A percentile compares a stretch with the other conserved stretches of the same genome.
phyloP scores from a whole-genome alignment of 2,888 invertebrate genomes.

The Agrilus cyanescens region DNA sequence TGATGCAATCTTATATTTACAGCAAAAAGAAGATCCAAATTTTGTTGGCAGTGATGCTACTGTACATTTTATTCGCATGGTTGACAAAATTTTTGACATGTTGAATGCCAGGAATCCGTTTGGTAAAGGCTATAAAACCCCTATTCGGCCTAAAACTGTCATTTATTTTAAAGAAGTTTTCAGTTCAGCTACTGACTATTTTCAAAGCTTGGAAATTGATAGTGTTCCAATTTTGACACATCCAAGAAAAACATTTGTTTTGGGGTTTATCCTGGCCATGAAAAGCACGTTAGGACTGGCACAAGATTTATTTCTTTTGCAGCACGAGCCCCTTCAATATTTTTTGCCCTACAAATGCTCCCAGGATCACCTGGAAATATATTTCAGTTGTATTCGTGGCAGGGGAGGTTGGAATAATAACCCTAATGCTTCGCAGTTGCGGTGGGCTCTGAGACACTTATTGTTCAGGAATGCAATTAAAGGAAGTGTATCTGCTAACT shows the following conservation, averaged over 20 bases:
- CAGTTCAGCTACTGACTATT: no score
- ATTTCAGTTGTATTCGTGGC: no score
- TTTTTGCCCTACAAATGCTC: no score
- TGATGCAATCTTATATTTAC: slow-evolving; percentile 3
- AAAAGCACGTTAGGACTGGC: slow-evolving; percentile 2
- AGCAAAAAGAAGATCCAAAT: not conserved
- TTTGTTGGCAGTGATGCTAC: slow-evolving; percentile 1
- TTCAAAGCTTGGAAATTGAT: no score
- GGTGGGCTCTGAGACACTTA: slow-evolving; percentile 9
- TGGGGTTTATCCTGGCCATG: slow-evolving; percentile 4
- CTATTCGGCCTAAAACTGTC: slow-evolving; percentile 6
- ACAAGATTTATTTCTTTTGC: slow-evolving; percentile 7
- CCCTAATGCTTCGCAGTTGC: slow-evolving; percentile 7
- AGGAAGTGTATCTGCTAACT: slow-evolving; percentile 2
- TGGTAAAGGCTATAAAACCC: slow-evolving; percentile 6
- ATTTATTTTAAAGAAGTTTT: no score
- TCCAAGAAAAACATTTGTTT: slow-evolving; percentile 4
- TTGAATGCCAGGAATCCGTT: slow-evolving; percentile 3
- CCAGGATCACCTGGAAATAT: no score
- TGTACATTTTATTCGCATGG: not conserved
- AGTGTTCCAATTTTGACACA: no score
- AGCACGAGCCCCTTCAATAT: no score
- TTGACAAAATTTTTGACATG: slow-evolving; percentile 2
- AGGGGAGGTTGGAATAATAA: slow-evolving; percentile 10
- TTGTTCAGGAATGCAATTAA: slow-evolving; percentile 9